Evolutionary conservation across 1,140 invertebrate genomes (phyloP), one percentile per base, ranked within the genome.

Genomic region (Armadillidium nasatum): DNA sequence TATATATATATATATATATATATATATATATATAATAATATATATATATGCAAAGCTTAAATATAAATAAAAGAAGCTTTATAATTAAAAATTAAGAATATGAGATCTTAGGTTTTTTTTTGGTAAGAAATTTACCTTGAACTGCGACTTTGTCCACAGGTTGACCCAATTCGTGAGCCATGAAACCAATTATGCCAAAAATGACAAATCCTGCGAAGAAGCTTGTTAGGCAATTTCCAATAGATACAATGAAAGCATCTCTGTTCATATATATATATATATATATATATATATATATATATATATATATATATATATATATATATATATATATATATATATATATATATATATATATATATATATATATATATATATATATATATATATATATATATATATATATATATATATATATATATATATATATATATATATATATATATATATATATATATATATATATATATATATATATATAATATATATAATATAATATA

Each of bases 131-230:
- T 75, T 80, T 74, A 81, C 81, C 81, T 66, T 81, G 70, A 21
- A 73, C 80, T n/a, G 76, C 81, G 15, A 82, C 82, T 21, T 79
- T 71, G 1, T 82, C 77, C 9, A 82, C 78, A 9, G 76, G 73
- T 7, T 81, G 44, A 4, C 90, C 86, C 7, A 92, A 84, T 81
- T 92, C 91, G 76, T 92, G 89, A 1, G 91, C 91, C 79, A 93
- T 85, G 83, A 92, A 93, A 7, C 86, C 86, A 22, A 87, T 85
- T 45, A 88, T 85, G 15, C 87, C 87, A 78, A 87, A 87, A 71
- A 87, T 85, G 10, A 87, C 82, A 72, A 82, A 82, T 15, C 82
- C 82, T 60, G 82, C 79, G 68, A 82, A 82, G 74, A 82, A 81
- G 60, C 80, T 82, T 46, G 82, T 82, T 0, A 82, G 71, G 23